These are phyloP conservation scores for Ethmia dodecea DNA, from an alignment of 2,888 invertebrate species.

Conservation along the genomic window DNA sequence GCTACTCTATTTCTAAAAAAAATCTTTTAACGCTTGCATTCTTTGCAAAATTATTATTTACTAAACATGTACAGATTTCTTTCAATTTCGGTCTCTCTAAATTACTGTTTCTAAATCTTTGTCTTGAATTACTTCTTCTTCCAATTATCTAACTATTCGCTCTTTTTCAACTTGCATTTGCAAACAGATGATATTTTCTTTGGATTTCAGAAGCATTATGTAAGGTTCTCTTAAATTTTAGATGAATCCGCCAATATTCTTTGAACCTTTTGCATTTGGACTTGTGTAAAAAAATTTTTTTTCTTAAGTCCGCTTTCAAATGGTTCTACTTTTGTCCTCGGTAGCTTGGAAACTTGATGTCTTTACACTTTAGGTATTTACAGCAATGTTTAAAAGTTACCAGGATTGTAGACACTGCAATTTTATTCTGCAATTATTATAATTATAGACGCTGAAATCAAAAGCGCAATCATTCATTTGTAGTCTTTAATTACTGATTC, in stretches of 20 bases:
- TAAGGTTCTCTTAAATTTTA: conserved; percentile 53
- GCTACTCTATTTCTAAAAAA: conserved; percentile 33
- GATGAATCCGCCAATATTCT: conserved; percentile 27
- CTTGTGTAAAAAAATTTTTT: conserved; percentile 13
- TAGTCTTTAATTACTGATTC: neutral
- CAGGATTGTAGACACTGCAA: conserved; percentile 47
- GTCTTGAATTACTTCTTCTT: conserved; percentile 28
- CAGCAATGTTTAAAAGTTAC: too few relatives aligned
- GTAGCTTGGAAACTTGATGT: conserved; percentile 33
- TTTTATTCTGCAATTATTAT: conserved; percentile 40
- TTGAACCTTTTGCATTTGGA: conserved; percentile 37
- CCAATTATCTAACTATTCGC: conserved; percentile 45
- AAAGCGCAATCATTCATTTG: conserved; percentile 32
- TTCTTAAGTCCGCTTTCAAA: conserved; percentile 33
- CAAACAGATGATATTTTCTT: conserved; percentile 58
- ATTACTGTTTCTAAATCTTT: conserved; percentile 20
- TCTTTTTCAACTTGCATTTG: conserved; percentile 60
- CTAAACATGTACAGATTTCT: conserved; percentile 40
- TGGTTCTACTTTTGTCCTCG: conserved; percentile 29
- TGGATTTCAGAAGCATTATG: conserved; percentile 60
- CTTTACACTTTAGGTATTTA: conserved; percentile 15
- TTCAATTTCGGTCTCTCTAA: conserved; percentile 27
- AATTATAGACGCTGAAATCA: conserved; percentile 37
- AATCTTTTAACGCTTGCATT: conserved; percentile 53
- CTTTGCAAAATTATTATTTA: conserved; percentile 43